phyloP scores from a whole-genome alignment of 2,113 vertebrate genomes.

The Mesembrinibis cayennensis region DNA sequence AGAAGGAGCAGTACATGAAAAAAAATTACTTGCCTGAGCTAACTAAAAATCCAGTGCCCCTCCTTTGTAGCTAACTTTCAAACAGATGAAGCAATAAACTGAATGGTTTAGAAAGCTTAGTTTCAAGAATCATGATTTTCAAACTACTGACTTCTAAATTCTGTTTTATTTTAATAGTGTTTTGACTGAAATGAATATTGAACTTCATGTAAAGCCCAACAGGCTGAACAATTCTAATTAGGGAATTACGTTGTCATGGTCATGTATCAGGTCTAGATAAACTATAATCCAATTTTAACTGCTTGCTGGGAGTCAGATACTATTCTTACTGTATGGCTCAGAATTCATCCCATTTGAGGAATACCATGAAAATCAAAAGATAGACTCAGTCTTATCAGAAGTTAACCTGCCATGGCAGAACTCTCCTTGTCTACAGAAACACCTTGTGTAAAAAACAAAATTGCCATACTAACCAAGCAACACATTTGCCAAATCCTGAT shows the following conservation, averaged over 20 bases:
- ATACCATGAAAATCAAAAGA: background rate
- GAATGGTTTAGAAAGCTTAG: background rate
- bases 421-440: background rate
- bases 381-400: background rate
- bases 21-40: background rate
- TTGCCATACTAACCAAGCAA: background rate
- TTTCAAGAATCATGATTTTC: background rate
- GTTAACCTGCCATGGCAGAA: background rate
- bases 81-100: background rate
- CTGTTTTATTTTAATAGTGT: background rate
- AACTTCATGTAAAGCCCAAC: background rate
- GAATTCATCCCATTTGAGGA: background rate
- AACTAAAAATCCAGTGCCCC: background rate
- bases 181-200: slow-evolving; percentile 7
- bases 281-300: background rate
- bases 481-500: background rate
- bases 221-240: background rate
- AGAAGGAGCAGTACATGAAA: background rate
- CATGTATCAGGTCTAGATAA: background rate
- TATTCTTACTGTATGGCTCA: background rate
- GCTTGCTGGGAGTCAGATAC: background rate
- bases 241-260: background rate
- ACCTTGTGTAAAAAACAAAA: background rate
- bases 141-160: background rate
- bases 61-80: background rate